Percentiles rank a stretch among this genome's conserved stretches.
Evolutionary conservation across 2,113 vertebrate species (phyloP).

Genomic region (Sapajus apella): DNA sequence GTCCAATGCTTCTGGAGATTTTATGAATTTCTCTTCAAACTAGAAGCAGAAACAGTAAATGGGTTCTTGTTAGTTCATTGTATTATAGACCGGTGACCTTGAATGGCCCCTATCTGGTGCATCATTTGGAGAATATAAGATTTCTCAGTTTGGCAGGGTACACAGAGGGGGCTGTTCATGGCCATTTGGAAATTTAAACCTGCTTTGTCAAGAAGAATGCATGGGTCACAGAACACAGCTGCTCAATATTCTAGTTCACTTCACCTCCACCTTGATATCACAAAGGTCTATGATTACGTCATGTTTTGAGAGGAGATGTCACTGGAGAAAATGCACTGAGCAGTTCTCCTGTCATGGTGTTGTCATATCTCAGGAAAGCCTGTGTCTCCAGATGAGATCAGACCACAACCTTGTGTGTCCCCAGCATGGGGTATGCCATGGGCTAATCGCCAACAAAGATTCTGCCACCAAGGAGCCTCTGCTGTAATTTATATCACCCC

Average conservation of each 20-base stretch:
- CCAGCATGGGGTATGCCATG: not conserved
- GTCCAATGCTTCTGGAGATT: constrained; percentile 29
- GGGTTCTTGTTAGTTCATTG: not conserved
- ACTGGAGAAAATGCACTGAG: not conserved
- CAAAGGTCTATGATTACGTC: fast-evolving
- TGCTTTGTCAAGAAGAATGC: not conserved
- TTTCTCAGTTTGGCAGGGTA: not conserved
- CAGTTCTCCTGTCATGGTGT: not conserved
- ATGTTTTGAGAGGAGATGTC: not conserved
- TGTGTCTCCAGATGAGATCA: not conserved
- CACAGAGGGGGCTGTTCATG: fast-evolving
- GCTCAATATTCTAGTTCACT: not conserved
- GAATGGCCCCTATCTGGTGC: too few relatives aligned
- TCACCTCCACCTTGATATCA: not conserved
- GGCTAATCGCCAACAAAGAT: not conserved
- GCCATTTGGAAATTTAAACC: not conserved
- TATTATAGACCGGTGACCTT: not conserved
- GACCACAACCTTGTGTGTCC: not conserved
- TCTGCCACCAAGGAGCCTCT: not conserved
- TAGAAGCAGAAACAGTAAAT: constrained; percentile 10
- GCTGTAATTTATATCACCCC: not conserved
- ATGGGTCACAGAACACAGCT: not conserved
- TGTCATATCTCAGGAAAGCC: not conserved
- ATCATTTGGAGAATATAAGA: not conserved
- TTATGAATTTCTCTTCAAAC: constrained; percentile 59